phyloP scores from a whole-genome alignment of 2,113 vertebrate species.

The Apodemus sylvaticus region DNA sequence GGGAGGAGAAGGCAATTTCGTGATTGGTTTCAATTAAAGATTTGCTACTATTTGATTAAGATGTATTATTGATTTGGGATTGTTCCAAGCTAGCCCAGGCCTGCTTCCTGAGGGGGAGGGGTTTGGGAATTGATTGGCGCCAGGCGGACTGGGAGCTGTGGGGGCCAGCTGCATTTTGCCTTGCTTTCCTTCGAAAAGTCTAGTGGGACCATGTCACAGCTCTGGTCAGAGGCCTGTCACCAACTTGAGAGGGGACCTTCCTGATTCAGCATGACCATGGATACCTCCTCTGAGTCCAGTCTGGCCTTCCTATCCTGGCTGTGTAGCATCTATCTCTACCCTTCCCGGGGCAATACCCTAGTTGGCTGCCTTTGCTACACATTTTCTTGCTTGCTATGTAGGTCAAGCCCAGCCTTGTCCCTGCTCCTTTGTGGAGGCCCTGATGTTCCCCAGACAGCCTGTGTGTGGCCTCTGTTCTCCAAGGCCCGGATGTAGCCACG shows the following conservation, averaged over 20 bases:
- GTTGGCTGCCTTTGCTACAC: not conserved
- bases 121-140: not conserved
- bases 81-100: slow-evolving; percentile 48
- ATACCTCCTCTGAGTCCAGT: rapidly evolving
- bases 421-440: not conserved
- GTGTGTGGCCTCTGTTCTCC: not conserved
- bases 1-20: slow-evolving; percentile 49
- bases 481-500: not conserved
- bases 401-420: not conserved
- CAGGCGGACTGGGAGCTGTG: slow-evolving; percentile 31
- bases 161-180: not conserved
- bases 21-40: slow-evolving; percentile 78
- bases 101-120: slow-evolving; percentile 46
- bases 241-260: not conserved
- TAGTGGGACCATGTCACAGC: rapidly evolving
- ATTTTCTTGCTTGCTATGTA: not conserved
- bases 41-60: slow-evolving; percentile 75
- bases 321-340: not conserved
- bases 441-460: not conserved
- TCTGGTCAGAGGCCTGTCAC: not conserved
- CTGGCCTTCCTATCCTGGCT: too few relatives aligned
- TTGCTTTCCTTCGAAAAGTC: not conserved
- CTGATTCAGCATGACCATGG: not conserved
- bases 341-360: not conserved
- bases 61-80: slow-evolving; percentile 75